Conservation (phyloP, 1,140 invertebrate genomes). For the Drosophila sproati region DNA sequence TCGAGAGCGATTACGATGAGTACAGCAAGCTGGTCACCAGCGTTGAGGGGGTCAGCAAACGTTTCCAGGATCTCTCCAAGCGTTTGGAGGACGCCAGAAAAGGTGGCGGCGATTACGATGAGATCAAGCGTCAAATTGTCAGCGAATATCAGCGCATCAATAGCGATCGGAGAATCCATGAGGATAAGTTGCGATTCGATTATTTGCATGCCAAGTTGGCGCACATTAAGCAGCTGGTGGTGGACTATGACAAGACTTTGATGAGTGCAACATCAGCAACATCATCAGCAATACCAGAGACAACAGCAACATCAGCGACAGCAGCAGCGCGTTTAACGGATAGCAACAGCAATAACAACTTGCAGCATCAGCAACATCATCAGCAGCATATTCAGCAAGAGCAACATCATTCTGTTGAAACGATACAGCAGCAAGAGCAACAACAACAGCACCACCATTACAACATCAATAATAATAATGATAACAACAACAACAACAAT, state of each 20-base stretch:
- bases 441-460: constrained; percentile 34
- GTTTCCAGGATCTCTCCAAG: constrained; percentile 89
- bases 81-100: constrained; percentile 62
- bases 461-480: constrained; percentile 28
- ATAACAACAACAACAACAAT: constrained; percentile 25
- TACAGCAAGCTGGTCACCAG: constrained; percentile 91
- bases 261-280: constrained; percentile 44
- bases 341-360: constrained; percentile 16
- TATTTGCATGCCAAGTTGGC: constrained; percentile 95
- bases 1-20: constrained; percentile 93
- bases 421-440: constrained; percentile 56
- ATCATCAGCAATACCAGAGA: constrained; percentile 8
- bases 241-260: constrained; percentile 90
- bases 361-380: constrained; percentile 29
- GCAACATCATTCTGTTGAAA: constrained; percentile 63
- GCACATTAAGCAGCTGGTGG: constrained; percentile 94
- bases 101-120: constrained; percentile 69
- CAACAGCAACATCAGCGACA: constrained; percentile 14
- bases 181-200: constrained; percentile 90
- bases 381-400: constrained; percentile 50
- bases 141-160: constrained; percentile 92
- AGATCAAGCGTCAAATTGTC: constrained; percentile 90
- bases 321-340: constrained; percentile 22
- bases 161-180: constrained; percentile 89
- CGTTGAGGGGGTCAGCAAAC: constrained; percentile 90